Conservation (phyloP, 2,113 vertebrate genomes). For the Gambusia affinis region DNA sequence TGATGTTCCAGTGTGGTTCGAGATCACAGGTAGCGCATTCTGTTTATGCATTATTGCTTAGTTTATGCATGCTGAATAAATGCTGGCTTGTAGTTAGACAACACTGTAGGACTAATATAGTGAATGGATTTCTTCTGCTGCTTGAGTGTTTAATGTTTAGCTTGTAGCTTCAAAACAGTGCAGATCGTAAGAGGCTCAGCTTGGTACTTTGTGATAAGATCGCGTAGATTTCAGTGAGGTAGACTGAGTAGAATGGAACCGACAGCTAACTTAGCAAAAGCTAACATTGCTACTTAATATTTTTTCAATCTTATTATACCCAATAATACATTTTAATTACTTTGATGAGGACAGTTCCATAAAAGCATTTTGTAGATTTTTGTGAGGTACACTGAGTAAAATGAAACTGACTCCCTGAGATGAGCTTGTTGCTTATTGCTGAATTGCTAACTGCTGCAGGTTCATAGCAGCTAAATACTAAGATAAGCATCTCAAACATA, state of each 20-base stretch:
- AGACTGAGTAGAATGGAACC: not conserved
- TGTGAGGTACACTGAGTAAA: not conserved
- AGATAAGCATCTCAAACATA: too few species aligned
- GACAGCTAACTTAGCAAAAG: not conserved
- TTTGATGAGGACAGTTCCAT: not conserved
- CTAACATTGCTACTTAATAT: not conserved
- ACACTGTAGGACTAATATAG: conserved; percentile 31
- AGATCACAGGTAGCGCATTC: conserved; percentile 88
- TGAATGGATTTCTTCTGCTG: not conserved
- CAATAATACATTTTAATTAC: not conserved
- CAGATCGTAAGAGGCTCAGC: not conserved
- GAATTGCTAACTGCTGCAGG: too few species aligned
- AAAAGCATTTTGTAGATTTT: not conserved
- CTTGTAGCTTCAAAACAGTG: not conserved
- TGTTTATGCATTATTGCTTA: not conserved
- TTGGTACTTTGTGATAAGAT: not conserved
- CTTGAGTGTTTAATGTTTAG: not conserved
- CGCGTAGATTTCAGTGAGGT: not conserved
- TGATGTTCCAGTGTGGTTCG: conserved; percentile 91
- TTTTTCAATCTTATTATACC: not conserved
- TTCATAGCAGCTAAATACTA: too few species aligned
- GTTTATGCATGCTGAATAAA: conserved; percentile 13
- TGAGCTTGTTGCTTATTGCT: too few species aligned
- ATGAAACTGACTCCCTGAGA: not conserved
- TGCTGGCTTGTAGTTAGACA: conserved; percentile 15